phyloP scores from a whole-genome alignment of 2,797 vertebrate genomes.

The Threskiornis aethiopicus region DNA sequence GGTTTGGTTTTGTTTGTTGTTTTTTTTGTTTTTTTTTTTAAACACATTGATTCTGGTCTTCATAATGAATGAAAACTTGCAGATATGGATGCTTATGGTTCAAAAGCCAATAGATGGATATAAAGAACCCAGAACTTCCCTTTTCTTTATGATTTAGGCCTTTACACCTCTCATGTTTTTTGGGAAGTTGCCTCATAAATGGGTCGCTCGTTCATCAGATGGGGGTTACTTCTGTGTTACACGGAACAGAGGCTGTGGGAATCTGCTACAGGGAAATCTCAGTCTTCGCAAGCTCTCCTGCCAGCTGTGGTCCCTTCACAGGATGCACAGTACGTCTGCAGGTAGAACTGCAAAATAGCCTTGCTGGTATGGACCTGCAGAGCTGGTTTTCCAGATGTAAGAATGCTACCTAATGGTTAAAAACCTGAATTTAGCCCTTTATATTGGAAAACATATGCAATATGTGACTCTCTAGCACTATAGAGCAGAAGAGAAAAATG shows the following conservation, averaged over 20 bases:
- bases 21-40: rapidly evolving
- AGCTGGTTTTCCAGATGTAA: neutral
- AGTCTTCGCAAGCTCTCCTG: neutral
- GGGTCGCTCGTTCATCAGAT: neutral
- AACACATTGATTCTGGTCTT: neutral
- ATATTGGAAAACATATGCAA: neutral
- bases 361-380: neutral
- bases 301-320: neutral
- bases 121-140: neutral
- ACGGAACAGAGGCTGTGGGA: neutral
- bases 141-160: neutral
- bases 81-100: neutral
- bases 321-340: neutral
- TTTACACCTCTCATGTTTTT: neutral
- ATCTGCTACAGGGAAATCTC: neutral
- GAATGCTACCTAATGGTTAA: neutral
- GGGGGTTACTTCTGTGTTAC: neutral
- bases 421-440: neutral
- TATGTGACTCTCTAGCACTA: neutral
- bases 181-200: neutral
- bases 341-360: neutral
- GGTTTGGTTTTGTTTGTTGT: neutral
- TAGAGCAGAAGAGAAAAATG: neutral
- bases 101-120: neutral
- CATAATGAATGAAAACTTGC: neutral